Conservation (phyloP, 1,140 invertebrate genomes). For the Lasioglossum albipes region DNA sequence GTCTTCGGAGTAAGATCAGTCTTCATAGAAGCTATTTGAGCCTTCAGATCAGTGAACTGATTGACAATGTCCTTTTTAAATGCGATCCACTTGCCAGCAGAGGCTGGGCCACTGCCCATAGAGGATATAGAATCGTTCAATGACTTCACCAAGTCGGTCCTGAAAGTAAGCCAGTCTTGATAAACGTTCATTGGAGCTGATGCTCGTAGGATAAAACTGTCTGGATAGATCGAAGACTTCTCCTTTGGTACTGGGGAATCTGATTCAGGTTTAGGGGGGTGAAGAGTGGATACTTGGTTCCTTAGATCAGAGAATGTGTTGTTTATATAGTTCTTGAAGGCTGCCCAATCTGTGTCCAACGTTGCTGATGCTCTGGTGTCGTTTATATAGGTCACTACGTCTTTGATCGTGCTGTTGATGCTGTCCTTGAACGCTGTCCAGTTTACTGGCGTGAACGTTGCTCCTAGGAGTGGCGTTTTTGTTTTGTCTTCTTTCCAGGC, state of each 20-base stretch:
- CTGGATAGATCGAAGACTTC: background rate
- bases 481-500: constrained; percentile 81
- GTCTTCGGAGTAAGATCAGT: constrained; percentile 17
- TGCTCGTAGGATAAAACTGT: background rate
- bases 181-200: background rate
- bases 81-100: constrained; percentile 32
- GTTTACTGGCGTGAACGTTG: constrained; percentile 15
- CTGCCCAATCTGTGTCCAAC: constrained; percentile 39
- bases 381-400: constrained; percentile 35
- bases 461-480: background rate
- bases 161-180: constrained; percentile 53
- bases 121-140: constrained; percentile 38
- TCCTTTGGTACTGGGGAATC: background rate
- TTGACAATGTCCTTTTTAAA: constrained; percentile 43
- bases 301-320: constrained; percentile 53
- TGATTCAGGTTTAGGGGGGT: background rate
- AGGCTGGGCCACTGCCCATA: background rate
- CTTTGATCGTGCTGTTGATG: constrained; percentile 38
- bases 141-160: constrained; percentile 16
- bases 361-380: background rate
- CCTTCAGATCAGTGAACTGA: constrained; percentile 40
- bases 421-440: constrained; percentile 53
- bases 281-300: constrained; percentile 30
- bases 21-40: constrained; percentile 26
- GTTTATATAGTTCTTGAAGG: constrained; percentile 54